Percentiles rank a stretch among this genome's conserved stretches.
Evolutionary conservation across 1,140 invertebrate species (phyloP).

Genomic region (Drosophila punjabiensis): DNA sequence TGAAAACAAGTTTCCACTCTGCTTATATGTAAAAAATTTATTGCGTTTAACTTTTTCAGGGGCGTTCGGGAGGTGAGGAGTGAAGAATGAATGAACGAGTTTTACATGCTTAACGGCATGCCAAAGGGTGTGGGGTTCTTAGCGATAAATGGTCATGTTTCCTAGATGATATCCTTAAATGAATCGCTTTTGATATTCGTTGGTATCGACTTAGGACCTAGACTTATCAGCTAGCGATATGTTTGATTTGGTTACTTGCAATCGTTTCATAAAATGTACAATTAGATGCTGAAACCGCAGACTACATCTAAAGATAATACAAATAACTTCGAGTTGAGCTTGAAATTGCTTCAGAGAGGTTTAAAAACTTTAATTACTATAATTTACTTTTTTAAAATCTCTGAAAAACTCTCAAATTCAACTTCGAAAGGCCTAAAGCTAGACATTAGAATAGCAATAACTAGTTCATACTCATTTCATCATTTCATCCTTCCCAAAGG

Average conservation of each 20-base stretch:
- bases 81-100: constrained; percentile 35
- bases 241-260: constrained; percentile 75
- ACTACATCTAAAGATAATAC: constrained; percentile 42
- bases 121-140: constrained; percentile 27
- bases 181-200: constrained; percentile 38
- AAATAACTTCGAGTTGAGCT: constrained; percentile 28
- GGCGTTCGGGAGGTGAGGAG: neutral
- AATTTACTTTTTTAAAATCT: neutral
- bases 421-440: constrained; percentile 21
- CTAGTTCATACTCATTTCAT: constrained; percentile 83
- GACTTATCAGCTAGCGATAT: constrained; percentile 63
- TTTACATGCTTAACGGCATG: constrained; percentile 71
- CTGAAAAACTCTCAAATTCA: neutral
- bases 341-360: neutral
- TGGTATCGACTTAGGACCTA: constrained; percentile 45
- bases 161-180: constrained; percentile 29
- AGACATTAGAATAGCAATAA: constrained; percentile 55
- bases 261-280: constrained; percentile 70
- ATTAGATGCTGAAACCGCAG: constrained; percentile 50
- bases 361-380: neutral
- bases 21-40: constrained; percentile 57
- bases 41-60: constrained; percentile 60
- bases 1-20: constrained; percentile 26
- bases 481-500: constrained; percentile 60
- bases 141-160: constrained; percentile 40